Evolutionary conservation across 2,888 invertebrate species (phyloP).

Genomic region (Habroteleia sp.): DNA sequence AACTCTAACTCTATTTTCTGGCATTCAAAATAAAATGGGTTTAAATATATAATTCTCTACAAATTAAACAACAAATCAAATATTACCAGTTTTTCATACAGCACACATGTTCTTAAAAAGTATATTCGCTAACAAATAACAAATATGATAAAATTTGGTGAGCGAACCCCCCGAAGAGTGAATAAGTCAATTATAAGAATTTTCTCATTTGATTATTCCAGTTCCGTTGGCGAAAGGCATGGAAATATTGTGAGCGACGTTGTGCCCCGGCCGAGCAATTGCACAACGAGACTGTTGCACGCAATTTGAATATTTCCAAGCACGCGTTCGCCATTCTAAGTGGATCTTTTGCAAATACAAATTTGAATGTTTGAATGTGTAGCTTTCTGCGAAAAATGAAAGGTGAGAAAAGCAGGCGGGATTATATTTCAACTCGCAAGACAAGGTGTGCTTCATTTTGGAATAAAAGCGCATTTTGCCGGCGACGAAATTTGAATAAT

Average conservation of each 20-base stretch:
- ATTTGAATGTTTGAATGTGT: slow-evolving; percentile 57
- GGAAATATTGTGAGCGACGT: slow-evolving; percentile 13
- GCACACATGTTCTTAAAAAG: too few species aligned
- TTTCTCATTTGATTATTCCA: not conserved
- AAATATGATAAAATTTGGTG: too few species aligned
- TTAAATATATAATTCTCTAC: too few species aligned
- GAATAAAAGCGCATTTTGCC: slow-evolving; percentile 56
- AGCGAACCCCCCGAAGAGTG: too few species aligned
- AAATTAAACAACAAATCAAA: too few species aligned
- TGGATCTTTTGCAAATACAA: slow-evolving; percentile 54
- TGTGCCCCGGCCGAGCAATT: slow-evolving; percentile 7
- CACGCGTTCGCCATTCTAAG: slow-evolving; percentile 46
- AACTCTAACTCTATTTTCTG: too few species aligned
- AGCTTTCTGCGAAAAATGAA: slow-evolving; percentile 39
- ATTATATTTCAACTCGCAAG: slow-evolving; percentile 51
- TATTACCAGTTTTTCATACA: too few species aligned
- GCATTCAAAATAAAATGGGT: too few species aligned
- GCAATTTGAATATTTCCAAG: slow-evolving; percentile 56
- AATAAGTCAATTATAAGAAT: slow-evolving; percentile 6
- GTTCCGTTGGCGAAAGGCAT: slow-evolving; percentile 1
- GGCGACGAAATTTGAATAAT: slow-evolving; percentile 60
- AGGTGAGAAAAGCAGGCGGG: slow-evolving; percentile 49
- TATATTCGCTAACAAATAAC: too few species aligned
- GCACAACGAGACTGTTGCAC: slow-evolving; percentile 40
- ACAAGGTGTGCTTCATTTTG: slow-evolving; percentile 55